These are phyloP conservation scores for Erythrocercus mccallii DNA, from an alignment of 2,113 vertebrate genomes.

Conservation along the genomic window DNA sequence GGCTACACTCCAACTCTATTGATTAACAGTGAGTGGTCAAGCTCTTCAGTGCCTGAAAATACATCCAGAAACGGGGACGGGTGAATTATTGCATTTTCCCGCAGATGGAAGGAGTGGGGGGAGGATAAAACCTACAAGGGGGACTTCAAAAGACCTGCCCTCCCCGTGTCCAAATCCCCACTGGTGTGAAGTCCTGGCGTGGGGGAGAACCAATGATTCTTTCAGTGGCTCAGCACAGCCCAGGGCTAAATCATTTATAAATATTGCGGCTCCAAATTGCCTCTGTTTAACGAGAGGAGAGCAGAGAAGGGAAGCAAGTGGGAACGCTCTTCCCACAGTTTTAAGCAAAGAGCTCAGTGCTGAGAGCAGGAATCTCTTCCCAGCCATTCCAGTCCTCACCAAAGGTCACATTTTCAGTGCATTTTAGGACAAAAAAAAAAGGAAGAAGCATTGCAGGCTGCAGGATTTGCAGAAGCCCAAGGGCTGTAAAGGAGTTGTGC, in stretches of 20 bases:
- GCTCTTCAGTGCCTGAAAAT: conserved; percentile 12
- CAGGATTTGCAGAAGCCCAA: background rate
- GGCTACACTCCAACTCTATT: conserved; percentile 34
- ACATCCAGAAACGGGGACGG: background rate
- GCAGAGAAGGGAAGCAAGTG: background rate
- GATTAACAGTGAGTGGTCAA: conserved; percentile 51
- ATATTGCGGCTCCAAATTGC: background rate
- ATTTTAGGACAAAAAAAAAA: background rate
- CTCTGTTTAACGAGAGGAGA: background rate
- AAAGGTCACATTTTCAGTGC: background rate
- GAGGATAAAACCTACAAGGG: background rate
- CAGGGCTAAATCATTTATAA: background rate
- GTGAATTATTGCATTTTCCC: background rate
- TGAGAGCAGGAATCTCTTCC: background rate
- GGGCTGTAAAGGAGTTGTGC: background rate
- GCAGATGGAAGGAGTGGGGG: background rate
- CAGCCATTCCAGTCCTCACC: background rate
- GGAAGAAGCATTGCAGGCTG: background rate
- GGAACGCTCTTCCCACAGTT: background rate
- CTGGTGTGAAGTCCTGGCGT: background rate
- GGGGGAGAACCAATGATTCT: background rate
- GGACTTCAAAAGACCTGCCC: background rate
- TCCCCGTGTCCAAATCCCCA: background rate
- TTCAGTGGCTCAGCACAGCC: background rate
- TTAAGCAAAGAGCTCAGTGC: background rate